These are phyloP conservation scores for Brevipalpus yothersi DNA, from an alignment of 1,140 invertebrate species.

Conservation along the genomic window DNA sequence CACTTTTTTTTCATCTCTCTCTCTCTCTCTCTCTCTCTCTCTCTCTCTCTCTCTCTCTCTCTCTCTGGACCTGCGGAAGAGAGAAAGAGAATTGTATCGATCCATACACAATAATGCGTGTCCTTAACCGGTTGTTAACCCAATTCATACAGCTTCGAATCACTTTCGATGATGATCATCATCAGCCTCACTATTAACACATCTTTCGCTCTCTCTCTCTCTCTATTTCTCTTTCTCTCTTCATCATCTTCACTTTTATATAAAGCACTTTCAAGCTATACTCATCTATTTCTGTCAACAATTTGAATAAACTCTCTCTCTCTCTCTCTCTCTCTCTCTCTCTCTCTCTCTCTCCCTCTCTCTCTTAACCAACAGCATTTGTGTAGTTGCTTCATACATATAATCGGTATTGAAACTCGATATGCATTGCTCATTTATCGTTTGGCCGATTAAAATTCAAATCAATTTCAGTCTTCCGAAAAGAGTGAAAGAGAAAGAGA, in stretches of 20 bases:
- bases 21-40: too few species aligned
- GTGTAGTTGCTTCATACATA: background rate
- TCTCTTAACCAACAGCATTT: background rate
- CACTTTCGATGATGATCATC: background rate
- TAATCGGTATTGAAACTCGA: background rate
- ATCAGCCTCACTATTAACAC: background rate
- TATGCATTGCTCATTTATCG: too few species aligned
- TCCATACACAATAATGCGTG: too few species aligned
- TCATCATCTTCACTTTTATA: background rate
- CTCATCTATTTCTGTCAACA: background rate
- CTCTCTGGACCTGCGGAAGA: background rate
- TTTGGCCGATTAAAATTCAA: too few species aligned
- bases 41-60: too few species aligned
- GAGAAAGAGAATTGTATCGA: background rate
- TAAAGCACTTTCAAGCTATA: background rate
- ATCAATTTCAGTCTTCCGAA: too few species aligned
- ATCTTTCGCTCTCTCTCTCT: background rate
- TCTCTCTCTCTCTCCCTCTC: background rate
- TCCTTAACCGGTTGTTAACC: background rate
- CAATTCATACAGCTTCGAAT: background rate
- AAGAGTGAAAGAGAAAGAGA: too few species aligned
- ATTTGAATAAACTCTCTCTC: background rate
- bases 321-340: background rate
- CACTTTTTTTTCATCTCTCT: too few species aligned
- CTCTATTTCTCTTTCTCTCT: background rate